Conservation (phyloP, 2,113 vertebrate species). For the Dunckerocampus dactyliophorus region DNA sequence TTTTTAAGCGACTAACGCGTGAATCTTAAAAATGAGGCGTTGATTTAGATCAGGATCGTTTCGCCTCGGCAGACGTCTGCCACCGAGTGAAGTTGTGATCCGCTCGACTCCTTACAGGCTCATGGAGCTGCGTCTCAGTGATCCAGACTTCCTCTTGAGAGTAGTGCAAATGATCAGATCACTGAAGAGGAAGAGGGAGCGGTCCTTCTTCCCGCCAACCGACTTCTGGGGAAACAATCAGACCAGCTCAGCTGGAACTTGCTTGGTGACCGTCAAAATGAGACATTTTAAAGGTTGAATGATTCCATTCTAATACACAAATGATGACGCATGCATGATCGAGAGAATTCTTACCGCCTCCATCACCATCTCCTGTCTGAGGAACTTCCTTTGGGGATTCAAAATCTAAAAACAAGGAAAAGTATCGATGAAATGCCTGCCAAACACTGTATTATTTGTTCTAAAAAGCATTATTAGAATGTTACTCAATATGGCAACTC, state of each 20-base stretch:
- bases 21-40: not conserved
- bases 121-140: constrained; percentile 94
- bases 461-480: not conserved
- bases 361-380: constrained; percentile 96
- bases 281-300: not conserved
- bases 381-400: constrained; percentile 89
- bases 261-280: not conserved
- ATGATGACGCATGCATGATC: not conserved
- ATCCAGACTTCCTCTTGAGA: constrained; percentile 95
- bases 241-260: not conserved
- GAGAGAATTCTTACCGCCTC: constrained; percentile 81
- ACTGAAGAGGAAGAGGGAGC: constrained; percentile 96
- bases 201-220: constrained; percentile 92
- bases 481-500: not conserved
- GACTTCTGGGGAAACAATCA: constrained; percentile 78
- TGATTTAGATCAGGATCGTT: not conserved
- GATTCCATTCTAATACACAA: not conserved
- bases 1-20: no score
- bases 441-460: not conserved
- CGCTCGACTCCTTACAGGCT: constrained; percentile 82
- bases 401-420: constrained; percentile 78
- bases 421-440: not conserved
- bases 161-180: constrained; percentile 96
- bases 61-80: not conserved
- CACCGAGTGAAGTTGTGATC: not conserved